Evolutionary conservation across 2,113 vertebrate genomes (phyloP).

Genomic region (Bujurquina vittata): DNA sequence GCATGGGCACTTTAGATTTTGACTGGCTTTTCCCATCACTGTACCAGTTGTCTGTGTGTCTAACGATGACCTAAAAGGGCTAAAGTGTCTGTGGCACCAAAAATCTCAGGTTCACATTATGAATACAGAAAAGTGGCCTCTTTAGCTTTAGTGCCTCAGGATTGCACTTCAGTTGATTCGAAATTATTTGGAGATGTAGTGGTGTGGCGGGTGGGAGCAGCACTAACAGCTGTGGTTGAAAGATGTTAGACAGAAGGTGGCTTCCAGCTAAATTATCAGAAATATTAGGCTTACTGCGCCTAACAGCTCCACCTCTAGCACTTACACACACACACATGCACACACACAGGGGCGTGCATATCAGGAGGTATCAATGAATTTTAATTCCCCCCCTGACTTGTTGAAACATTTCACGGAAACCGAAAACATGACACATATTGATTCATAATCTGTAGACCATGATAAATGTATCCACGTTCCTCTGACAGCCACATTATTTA

Average conservation of each 20-base stretch:
- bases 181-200: constrained; percentile 36
- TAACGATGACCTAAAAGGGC: constrained; percentile 54
- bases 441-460: constrained; percentile 26
- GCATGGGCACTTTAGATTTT: neutral
- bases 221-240: constrained; percentile 45
- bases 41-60: neutral
- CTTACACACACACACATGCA: neutral
- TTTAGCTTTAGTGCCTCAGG: constrained; percentile 1
- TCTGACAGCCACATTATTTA: neutral
- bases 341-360: neutral
- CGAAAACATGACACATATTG: constrained; percentile 47
- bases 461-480: constrained; percentile 10
- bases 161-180: constrained; percentile 57
- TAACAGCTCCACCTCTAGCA: neutral
- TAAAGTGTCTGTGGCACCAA: constrained; percentile 52
- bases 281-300: constrained; percentile 20
- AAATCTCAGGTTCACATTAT: constrained; percentile 48
- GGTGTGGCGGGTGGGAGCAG: neutral
- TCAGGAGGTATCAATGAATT: constrained; percentile 12
- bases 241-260: constrained; percentile 35
- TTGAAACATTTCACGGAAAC: constrained; percentile 14
- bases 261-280: constrained; percentile 11
- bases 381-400: neutral
- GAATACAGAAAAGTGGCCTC: constrained; percentile 51
- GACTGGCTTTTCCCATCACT: neutral